A percentile compares a stretch with the other conserved stretches of the same genome.
Evolutionary conservation across 1,140 invertebrate species (phyloP).

Genomic region (Drosophila jambulina): DNA sequence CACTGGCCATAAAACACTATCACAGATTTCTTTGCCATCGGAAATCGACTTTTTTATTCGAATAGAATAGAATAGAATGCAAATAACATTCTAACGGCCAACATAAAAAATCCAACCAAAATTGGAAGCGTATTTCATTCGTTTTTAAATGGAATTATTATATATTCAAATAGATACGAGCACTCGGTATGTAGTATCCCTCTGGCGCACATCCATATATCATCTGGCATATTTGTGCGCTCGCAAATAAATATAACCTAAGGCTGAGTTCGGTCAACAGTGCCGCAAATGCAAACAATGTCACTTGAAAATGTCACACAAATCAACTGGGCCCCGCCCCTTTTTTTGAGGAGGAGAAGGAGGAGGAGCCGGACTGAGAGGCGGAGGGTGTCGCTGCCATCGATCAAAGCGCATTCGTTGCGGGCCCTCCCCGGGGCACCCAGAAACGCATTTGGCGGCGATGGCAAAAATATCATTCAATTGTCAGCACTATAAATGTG

Average conservation of each 20-base stretch:
- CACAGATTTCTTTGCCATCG: conserved; percentile 5
- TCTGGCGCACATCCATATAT: conserved; percentile 38
- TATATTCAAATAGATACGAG: conserved; percentile 29
- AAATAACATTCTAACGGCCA: conserved; percentile 36
- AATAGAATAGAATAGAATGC: conserved; percentile 19
- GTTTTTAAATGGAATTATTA: conserved; percentile 42
- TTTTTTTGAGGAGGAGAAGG: not conserved
- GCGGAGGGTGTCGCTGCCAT: conserved; percentile 27
- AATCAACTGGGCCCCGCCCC: conserved; percentile 45
- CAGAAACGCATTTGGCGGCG: conserved; percentile 51
- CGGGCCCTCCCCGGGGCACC: not conserved
- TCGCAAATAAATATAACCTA: conserved; percentile 51
- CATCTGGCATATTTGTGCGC: conserved; percentile 38
- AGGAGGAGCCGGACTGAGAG: not conserved
- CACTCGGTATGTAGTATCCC: not conserved
- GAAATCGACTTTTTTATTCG: conserved; percentile 15
- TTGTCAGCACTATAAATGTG: conserved; percentile 84
- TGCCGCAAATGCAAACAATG: conserved; percentile 63
- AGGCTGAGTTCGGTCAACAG: conserved; percentile 54
- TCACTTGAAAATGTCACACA: conserved; percentile 66
- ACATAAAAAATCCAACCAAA: conserved; percentile 22
- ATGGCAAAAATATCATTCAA: conserved; percentile 78
- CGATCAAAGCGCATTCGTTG: conserved; percentile 62
- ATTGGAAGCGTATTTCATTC: conserved; percentile 43
- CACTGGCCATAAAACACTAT: conserved; percentile 13